These are phyloP conservation scores for Neolamprologus kungweensis DNA, from an alignment of 2,113 vertebrate species.

Conservation along the genomic window DNA sequence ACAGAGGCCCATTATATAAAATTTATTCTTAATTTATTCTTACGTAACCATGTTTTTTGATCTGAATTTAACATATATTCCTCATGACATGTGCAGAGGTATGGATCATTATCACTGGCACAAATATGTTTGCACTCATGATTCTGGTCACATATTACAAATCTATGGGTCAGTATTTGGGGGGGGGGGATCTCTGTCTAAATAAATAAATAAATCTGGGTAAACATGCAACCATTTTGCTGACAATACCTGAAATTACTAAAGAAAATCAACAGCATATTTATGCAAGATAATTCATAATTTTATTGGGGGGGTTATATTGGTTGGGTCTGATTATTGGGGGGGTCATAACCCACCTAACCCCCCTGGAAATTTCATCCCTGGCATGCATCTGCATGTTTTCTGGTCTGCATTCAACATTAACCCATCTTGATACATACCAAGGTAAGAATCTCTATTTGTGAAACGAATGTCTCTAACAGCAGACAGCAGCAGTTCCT, in stretches of 20 bases:
- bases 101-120: slow-evolving; percentile 29
- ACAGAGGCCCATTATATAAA: neutral
- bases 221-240: no score
- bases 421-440: slow-evolving; percentile 67
- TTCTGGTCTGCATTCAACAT: slow-evolving; percentile 69
- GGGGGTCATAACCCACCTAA: rapidly evolving
- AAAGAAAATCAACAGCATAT: no score
- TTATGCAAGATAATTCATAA: no score
- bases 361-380: neutral
- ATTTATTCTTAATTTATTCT: neutral
- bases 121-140: slow-evolving; percentile 69
- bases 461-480: slow-evolving; percentile 57
- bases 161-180: no score
- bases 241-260: no score
- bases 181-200: no score
- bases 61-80: slow-evolving; percentile 70
- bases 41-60: slow-evolving; percentile 61
- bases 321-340: no score
- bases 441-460: slow-evolving; percentile 5
- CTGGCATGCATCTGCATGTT: slow-evolving; percentile 65
- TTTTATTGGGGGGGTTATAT: no score
- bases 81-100: slow-evolving; percentile 60
- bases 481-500: neutral
- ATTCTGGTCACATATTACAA: slow-evolving; percentile 31
- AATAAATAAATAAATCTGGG: no score